Evolutionary conservation across 1,140 invertebrate genomes (phyloP).

Genomic region (Melitaea cinxia): DNA sequence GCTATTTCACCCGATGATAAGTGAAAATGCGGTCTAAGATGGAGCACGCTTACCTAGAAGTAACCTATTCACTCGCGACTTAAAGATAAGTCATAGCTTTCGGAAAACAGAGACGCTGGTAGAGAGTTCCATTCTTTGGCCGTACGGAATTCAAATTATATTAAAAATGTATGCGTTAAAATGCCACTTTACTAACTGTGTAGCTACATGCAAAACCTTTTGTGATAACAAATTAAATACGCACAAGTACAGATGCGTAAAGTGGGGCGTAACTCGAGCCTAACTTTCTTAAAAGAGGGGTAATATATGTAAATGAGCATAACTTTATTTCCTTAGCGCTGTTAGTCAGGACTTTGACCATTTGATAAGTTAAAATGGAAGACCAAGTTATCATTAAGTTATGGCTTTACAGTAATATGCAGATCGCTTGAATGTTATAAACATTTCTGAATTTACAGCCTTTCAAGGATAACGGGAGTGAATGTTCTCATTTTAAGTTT

Average conservation of each 20-base stretch:
- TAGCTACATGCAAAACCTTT: too few species aligned
- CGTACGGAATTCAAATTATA: too few species aligned
- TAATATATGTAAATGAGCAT: slow-evolving; percentile 74
- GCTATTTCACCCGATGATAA: too few species aligned
- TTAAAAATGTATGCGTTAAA: too few species aligned
- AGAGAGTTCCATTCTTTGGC: too few species aligned
- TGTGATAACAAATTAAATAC: too few species aligned
- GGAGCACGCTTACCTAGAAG: too few species aligned
- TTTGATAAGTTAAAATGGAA: slow-evolving; percentile 64
- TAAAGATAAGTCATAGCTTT: too few species aligned
- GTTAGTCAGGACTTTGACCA: slow-evolving; percentile 69
- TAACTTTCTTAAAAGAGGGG: slow-evolving; percentile 65
- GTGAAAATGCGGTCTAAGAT: too few species aligned
- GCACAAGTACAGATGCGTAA: neutral
- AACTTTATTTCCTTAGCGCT: slow-evolving; percentile 71
- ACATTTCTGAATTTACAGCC: slow-evolving; percentile 37
- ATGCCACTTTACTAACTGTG: too few species aligned
- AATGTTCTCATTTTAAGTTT: neutral
- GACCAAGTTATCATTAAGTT: slow-evolving; percentile 53
- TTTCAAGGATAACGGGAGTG: slow-evolving; percentile 26
- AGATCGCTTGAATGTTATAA: slow-evolving; percentile 44
- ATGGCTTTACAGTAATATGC: slow-evolving; percentile 42
- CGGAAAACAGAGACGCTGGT: too few species aligned
- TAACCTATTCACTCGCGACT: too few species aligned
- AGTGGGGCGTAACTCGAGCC: slow-evolving; percentile 11